Evolutionary conservation across 1,140 invertebrate genomes (phyloP).

Genomic region (Muscidifurax raptorellus): DNA sequence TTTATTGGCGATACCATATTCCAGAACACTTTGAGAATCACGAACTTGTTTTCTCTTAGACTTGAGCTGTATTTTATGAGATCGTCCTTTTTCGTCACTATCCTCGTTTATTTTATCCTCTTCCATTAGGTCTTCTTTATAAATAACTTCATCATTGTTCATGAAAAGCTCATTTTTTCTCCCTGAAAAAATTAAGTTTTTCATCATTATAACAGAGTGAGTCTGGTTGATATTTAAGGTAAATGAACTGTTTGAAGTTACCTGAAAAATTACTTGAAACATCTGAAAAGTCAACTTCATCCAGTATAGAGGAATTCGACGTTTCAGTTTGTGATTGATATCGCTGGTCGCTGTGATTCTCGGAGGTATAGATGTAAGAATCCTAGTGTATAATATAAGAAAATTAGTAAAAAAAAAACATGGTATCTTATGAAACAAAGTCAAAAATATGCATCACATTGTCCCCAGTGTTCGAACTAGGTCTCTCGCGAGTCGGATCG

Average conservation of each 20-base stretch:
- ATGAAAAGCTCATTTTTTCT: neutral
- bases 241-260: neutral
- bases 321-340: neutral
- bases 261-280: slow-evolving; percentile 4
- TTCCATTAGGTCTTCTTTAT: neutral
- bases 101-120: slow-evolving; percentile 39
- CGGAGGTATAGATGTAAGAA: slow-evolving; percentile 40
- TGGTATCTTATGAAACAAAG: neutral
- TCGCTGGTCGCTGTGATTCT: slow-evolving; percentile 25
- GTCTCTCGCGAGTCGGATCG: slow-evolving; percentile 30
- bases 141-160: neutral
- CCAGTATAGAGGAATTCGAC: neutral
- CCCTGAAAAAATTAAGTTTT: neutral
- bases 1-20: neutral
- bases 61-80: neutral
- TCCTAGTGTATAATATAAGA: slow-evolving; percentile 15
- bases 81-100: slow-evolving; percentile 26
- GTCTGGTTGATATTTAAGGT: too few relatives aligned
- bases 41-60: neutral
- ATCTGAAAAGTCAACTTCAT: slow-evolving; percentile 19
- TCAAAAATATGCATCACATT: neutral
- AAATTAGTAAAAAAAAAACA: neutral
- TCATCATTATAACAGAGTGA: neutral
- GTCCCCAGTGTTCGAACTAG: slow-evolving; percentile 11
- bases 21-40: neutral